Conservation (phyloP, 1,140 invertebrate species). For the Trypoxylus dichotomus region DNA sequence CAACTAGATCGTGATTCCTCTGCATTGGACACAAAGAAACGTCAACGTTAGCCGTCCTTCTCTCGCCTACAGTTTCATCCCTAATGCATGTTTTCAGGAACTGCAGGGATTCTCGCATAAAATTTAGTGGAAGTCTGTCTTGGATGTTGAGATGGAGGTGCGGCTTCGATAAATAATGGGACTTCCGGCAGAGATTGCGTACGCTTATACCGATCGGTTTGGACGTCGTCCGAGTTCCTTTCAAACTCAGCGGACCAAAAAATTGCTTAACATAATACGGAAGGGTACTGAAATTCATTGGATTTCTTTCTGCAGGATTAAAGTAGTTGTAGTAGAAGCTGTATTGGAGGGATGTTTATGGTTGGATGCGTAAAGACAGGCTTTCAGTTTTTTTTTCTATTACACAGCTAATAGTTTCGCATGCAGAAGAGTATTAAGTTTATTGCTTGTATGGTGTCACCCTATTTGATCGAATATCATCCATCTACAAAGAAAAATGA, state of each 20-base stretch:
- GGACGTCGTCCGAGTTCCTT: background rate
- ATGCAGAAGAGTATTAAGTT: no score
- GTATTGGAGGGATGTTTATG: no score
- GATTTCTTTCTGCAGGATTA: background rate
- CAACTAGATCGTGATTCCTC: background rate
- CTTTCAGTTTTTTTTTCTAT: no score
- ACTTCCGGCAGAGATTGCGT: background rate
- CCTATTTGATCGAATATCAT: no score
- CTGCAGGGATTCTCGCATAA: slow-evolving; percentile 1
- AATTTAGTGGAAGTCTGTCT: slow-evolving; percentile 6
- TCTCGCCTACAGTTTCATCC: background rate
- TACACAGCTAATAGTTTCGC: no score
- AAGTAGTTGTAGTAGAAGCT: background rate
- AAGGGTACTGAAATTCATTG: background rate
- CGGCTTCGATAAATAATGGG: background rate
- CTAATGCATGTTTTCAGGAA: background rate
- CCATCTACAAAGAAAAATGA: no score
- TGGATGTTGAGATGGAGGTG: background rate
- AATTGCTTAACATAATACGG: slow-evolving; percentile 3
- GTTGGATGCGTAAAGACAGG: no score
- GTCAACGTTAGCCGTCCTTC: background rate
- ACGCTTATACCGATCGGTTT: background rate
- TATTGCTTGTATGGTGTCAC: no score
- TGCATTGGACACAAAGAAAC: background rate
- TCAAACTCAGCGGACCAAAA: background rate